phyloP scores from a whole-genome alignment of 1,140 invertebrate genomes.

The Meloidogyne hapla region DNA sequence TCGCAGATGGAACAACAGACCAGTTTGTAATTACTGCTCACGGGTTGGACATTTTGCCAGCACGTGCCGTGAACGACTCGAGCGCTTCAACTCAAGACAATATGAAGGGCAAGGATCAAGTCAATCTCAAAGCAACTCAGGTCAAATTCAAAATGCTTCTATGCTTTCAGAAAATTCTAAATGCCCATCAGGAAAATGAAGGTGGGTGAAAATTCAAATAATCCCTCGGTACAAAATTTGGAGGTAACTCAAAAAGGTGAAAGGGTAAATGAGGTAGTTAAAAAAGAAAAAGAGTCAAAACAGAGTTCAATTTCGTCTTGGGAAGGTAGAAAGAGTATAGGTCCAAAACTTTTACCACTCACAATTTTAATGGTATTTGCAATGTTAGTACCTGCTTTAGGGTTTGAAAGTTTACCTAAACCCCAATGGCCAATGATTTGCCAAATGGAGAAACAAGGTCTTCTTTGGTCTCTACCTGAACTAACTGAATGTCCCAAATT shows the following conservation, averaged over 20 bases:
- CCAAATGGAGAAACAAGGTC: conserved; percentile 10
- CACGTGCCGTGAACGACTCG: not conserved
- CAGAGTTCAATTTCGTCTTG: not conserved
- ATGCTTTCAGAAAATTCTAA: not conserved
- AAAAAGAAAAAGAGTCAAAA: not conserved
- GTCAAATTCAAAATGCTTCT: not conserved
- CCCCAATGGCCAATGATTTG: not conserved
- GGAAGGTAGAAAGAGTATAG: not conserved
- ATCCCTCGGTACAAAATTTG: not conserved
- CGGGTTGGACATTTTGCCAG: not conserved
- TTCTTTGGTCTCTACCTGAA: not conserved
- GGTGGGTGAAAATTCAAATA: not conserved
- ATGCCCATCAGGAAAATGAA: not conserved
- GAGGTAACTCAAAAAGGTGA: not conserved
- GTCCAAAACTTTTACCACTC: not conserved
- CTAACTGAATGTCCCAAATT: not conserved
- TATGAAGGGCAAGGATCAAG: not conserved
- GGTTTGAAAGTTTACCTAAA: not conserved
- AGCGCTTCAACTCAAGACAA: not conserved
- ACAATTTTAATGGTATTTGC: not conserved
- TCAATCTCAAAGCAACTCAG: not conserved
- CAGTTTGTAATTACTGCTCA: conserved; percentile 5
- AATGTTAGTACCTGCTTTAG: too few relatives aligned
- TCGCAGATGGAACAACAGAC: conserved; percentile 5
- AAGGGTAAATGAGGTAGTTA: not conserved